Conservation (phyloP, 2,113 vertebrate genomes). For the Caranx ignobilis region DNA sequence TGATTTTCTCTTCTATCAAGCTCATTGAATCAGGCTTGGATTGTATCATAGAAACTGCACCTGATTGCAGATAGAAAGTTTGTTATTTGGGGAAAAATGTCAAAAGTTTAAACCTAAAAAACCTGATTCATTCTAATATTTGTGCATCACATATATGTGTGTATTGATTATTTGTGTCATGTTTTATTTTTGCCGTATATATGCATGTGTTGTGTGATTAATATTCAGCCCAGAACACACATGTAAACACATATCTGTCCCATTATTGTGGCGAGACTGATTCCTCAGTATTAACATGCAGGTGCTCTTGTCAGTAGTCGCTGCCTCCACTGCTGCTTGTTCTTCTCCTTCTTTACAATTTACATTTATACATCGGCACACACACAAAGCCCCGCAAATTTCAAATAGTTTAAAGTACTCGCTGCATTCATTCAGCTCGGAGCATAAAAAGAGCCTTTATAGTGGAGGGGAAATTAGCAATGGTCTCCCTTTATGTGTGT, state of each 20-base stretch:
- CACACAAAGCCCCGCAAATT: constrained; percentile 76
- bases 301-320: constrained; percentile 64
- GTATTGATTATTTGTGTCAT: background rate
- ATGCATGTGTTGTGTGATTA: constrained; percentile 32
- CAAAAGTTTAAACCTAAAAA: no score
- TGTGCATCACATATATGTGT: no score
- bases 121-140: background rate
- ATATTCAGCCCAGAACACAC: constrained; percentile 44
- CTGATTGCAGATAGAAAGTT: background rate
- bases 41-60: background rate
- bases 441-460: constrained; percentile 93
- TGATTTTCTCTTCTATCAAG: no score
- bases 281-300: constrained; percentile 60
- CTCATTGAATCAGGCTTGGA: background rate
- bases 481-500: constrained; percentile 95
- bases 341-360: constrained; percentile 64
- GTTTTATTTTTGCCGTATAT: background rate
- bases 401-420: constrained; percentile 77
- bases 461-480: constrained; percentile 92
- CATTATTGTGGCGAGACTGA: constrained; percentile 16
- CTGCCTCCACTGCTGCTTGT: constrained; percentile 19
- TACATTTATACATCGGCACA: constrained; percentile 47
- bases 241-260: constrained; percentile 48
- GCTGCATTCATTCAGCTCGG: constrained; percentile 73
- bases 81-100: background rate